Evolutionary conservation across 2,888 invertebrate genomes (phyloP).

Genomic region (Apodemia duryi): DNA sequence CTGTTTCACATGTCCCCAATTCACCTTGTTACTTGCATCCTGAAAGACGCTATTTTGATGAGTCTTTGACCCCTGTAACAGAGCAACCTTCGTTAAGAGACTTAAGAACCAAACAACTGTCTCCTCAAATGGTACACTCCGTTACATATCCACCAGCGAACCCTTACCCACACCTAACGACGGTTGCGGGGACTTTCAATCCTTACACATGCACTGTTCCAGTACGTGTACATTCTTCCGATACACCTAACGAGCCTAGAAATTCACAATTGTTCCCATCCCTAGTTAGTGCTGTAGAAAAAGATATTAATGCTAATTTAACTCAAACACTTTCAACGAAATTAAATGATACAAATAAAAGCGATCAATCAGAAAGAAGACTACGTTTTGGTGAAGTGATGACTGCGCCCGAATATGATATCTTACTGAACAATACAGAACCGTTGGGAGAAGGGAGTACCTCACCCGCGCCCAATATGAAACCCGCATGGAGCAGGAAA

Average conservation of each 20-base stretch:
- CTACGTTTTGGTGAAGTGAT: constrained; percentile 72
- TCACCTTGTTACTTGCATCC: constrained; percentile 71
- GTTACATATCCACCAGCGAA: constrained; percentile 68
- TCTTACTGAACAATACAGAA: constrained; percentile 59
- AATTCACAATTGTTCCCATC: constrained; percentile 47
- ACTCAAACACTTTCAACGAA: constrained; percentile 47
- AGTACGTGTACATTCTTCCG: constrained; percentile 45
- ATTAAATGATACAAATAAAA: constrained; percentile 53
- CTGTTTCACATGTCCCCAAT: constrained; percentile 69
- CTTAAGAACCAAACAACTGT: constrained; percentile 49
- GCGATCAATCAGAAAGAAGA: constrained; percentile 70
- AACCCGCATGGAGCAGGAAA: constrained; percentile 76
- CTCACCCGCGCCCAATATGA: constrained; percentile 58
- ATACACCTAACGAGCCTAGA: constrained; percentile 41
- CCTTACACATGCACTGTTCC: constrained; percentile 66
- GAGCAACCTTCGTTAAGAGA: constrained; percentile 54
- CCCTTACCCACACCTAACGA: constrained; percentile 68
- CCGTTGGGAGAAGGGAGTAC: constrained; percentile 55
- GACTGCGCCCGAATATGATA: constrained; percentile 60
- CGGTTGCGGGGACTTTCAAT: constrained; percentile 71
- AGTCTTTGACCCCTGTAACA: constrained; percentile 31
- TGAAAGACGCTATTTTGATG: constrained; percentile 51
- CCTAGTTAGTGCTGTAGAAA: constrained; percentile 50
- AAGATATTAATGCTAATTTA: constrained; percentile 62
- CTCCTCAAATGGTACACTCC: constrained; percentile 63